Evolutionary conservation across 2,888 invertebrate species (phyloP).

Genomic region (Stratiomys singularior): DNA sequence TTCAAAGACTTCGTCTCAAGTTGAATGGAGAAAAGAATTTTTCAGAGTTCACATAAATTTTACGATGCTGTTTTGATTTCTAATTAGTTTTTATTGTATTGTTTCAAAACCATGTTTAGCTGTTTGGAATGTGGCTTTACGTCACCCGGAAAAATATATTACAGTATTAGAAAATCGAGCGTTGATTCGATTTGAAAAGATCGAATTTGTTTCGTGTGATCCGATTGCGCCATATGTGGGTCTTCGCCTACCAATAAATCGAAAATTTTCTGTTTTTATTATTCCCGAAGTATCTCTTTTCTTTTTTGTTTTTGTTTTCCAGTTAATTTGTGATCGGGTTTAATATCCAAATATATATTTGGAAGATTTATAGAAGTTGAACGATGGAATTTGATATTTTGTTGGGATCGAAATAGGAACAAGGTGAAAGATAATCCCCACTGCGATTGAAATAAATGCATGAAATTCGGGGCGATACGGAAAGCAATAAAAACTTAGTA

Average conservation of each 20-base stretch:
- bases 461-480: neutral
- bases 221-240: neutral
- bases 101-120: slow-evolving; percentile 1
- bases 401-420: neutral
- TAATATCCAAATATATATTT: neutral
- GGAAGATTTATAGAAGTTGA: slow-evolving; percentile 13
- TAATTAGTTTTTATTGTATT: slow-evolving; percentile 30
- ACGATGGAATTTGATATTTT: neutral
- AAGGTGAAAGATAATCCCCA: neutral
- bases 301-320: neutral
- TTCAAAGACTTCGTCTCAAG: neutral
- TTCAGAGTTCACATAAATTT: neutral
- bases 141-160: neutral
- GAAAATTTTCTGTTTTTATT: neutral
- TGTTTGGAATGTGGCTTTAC: neutral
- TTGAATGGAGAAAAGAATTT: neutral
- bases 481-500: neutral
- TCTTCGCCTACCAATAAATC: slow-evolving; percentile 5
- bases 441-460: neutral
- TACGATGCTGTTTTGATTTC: slow-evolving; percentile 12
- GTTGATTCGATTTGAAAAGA: no score
- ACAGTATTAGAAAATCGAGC: neutral
- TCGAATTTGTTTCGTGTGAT: no score
- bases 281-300: neutral
- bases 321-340: neutral